phyloP scores from a whole-genome alignment of 2,888 invertebrate species.

The Dryadula phaetusa region DNA sequence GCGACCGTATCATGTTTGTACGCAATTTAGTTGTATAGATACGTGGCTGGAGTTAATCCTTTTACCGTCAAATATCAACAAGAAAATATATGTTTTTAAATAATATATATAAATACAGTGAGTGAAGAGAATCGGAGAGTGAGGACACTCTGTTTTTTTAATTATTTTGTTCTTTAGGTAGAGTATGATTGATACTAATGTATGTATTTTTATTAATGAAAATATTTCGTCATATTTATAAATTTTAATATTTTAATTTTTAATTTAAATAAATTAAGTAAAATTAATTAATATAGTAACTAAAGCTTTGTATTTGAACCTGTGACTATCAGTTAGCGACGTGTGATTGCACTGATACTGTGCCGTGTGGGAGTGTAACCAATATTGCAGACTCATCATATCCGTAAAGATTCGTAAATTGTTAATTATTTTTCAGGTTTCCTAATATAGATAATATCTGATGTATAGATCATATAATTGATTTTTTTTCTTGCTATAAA shows the following conservation, averaged over 20 bases:
- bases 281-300: no score
- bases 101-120: background rate
- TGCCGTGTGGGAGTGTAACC: background rate
- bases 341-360: no score
- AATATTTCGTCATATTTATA: no score
- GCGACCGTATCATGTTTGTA: background rate
- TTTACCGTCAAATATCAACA: background rate
- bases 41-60: conserved; percentile 1
- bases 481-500: background rate
- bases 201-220: no score
- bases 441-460: no score
- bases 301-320: no score
- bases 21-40: background rate
- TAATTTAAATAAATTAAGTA: no score
- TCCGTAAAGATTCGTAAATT: no score
- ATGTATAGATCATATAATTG: background rate
- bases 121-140: background rate
- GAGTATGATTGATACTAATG: background rate
- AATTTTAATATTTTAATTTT: no score
- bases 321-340: no score
- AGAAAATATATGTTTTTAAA: background rate
- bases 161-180: background rate
- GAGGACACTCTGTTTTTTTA: background rate
- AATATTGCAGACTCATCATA: background rate
- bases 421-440: no score